Conservation (phyloP, 1,140 invertebrate species). For the Teleopsis dalmanni region DNA sequence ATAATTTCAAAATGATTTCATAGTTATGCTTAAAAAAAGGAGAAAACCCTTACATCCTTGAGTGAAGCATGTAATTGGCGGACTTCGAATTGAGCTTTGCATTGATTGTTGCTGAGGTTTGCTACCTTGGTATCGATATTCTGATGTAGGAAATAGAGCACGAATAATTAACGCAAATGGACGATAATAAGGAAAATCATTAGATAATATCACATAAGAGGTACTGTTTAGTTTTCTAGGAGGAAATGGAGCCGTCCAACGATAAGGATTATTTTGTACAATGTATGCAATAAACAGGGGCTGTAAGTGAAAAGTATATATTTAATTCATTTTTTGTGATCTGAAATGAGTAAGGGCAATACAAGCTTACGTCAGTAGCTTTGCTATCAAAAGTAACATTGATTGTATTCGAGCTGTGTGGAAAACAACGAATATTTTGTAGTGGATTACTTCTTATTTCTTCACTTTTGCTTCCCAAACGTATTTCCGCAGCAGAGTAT, state of each 20-base stretch:
- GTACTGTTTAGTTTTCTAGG: constrained; percentile 38
- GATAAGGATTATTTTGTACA: constrained; percentile 34
- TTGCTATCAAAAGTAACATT: constrained; percentile 39
- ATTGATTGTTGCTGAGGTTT: constrained; percentile 27
- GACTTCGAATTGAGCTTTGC: constrained; percentile 30
- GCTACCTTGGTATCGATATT: constrained; percentile 19
- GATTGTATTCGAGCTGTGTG: constrained; percentile 38
- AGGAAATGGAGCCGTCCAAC: constrained; percentile 26
- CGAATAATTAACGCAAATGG: constrained; percentile 39
- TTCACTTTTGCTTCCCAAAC: constrained; percentile 22
- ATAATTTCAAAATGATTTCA: background rate
- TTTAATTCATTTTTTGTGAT: background rate
- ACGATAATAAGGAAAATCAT: constrained; percentile 28
- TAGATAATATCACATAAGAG: constrained; percentile 37
- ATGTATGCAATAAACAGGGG: constrained; percentile 39
- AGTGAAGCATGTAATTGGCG: constrained; percentile 33
- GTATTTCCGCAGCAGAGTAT: constrained; percentile 29
- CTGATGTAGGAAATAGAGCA: constrained; percentile 27
- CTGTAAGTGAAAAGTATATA: constrained; percentile 5
- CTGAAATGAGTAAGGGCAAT: background rate
- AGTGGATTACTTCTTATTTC: constrained; percentile 19
- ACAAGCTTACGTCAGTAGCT: constrained; percentile 21
- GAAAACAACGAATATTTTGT: constrained; percentile 40
- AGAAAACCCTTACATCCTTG: constrained; percentile 33
- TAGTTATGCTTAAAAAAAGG: background rate